Evolutionary conservation across 2,797 vertebrate species (phyloP), one percentile per base, ranked within the genome.

Genomic region (Psittacula echo): DNA sequence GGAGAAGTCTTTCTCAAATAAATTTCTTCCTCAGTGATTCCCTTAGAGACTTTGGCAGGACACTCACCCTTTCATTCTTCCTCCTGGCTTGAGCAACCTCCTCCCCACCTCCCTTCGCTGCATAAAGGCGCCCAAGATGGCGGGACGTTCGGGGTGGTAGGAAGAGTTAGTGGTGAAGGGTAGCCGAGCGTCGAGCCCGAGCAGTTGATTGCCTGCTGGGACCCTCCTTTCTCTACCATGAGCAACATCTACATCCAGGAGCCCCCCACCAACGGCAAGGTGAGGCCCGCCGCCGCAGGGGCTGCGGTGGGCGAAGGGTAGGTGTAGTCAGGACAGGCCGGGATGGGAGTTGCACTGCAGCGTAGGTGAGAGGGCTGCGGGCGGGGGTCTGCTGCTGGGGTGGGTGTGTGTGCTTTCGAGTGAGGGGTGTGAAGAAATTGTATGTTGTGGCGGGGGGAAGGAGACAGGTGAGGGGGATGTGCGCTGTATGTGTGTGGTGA

Each of bases 201-300:
- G 5, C 0, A 5, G 32, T 41, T 12, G 45, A 17, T 62, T 2
- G 1, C 5, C 14, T 13, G 19, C 34, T 2, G 5, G 2, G 17
- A 5, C 39, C 5, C 2, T 8, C 4, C 5, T 37, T 11, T 29
- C 7, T 3, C 10, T 71, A 92, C 39, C 82, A 99, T 99, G 99
- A 99, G 99, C 79, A 99, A 99, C 89, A 99, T 99, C 94, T 99
- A 99, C 96, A 99, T 99, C 70, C 99, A 99, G 92, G 99, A 99
- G 94, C 99, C 99, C 3, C 99, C 99, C 39, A 99, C 99, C 6
- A 99, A 98, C 94, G 99, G 99, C 79, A 99, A 99, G 99, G 99
- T 99, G 95, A 95, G 97, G 20, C 26, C 45, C 2, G 30, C 13
- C 13, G 6, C 71, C 24, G 41, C 27, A 34, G 42, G 72, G 56